A percentile compares a stretch with the other conserved stretches of the same genome.
phyloP scores from a whole-genome alignment of 2,888 invertebrate genomes.

The Amphimallon solstitiale region DNA sequence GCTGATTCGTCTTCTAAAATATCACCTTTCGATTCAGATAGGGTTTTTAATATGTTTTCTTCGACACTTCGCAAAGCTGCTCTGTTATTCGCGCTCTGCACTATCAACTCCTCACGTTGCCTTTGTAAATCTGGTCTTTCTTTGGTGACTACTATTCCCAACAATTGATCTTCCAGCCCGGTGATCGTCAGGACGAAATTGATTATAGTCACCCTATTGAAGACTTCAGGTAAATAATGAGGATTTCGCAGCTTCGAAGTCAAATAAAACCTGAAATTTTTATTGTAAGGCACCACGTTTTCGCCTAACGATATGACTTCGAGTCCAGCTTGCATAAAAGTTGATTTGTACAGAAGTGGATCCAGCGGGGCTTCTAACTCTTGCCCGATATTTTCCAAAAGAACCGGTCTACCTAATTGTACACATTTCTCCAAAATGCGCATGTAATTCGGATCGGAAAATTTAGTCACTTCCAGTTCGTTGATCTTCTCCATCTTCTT shows the following conservation, averaged over 20 bases:
- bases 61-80: conserved; percentile 86
- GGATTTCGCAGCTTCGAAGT: conserved; percentile 87
- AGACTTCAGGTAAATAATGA: conserved; percentile 85
- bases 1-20: conserved; percentile 92
- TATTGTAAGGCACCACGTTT: conserved; percentile 79
- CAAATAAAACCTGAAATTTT: conserved; percentile 80
- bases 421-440: conserved; percentile 78
- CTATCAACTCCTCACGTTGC: conserved; percentile 80
- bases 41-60: conserved; percentile 86
- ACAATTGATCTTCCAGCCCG: conserved; percentile 84
- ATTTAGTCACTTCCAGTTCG: conserved; percentile 76
- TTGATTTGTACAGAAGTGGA: conserved; percentile 78
- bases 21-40: conserved; percentile 85
- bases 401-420: conserved; percentile 79
- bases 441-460: conserved; percentile 81
- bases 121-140: conserved; percentile 86
- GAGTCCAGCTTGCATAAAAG: conserved; percentile 78
- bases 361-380: conserved; percentile 82
- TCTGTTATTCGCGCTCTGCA: conserved; percentile 83
- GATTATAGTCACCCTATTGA: conserved; percentile 83
- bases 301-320: conserved; percentile 83
- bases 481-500: conserved; percentile 82
- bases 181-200: conserved; percentile 86
- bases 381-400: conserved; percentile 82
- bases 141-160: conserved; percentile 86